These are phyloP conservation scores for Cepphus grylle DNA, from an alignment of 2,113 vertebrate species.

Conservation along the genomic window DNA sequence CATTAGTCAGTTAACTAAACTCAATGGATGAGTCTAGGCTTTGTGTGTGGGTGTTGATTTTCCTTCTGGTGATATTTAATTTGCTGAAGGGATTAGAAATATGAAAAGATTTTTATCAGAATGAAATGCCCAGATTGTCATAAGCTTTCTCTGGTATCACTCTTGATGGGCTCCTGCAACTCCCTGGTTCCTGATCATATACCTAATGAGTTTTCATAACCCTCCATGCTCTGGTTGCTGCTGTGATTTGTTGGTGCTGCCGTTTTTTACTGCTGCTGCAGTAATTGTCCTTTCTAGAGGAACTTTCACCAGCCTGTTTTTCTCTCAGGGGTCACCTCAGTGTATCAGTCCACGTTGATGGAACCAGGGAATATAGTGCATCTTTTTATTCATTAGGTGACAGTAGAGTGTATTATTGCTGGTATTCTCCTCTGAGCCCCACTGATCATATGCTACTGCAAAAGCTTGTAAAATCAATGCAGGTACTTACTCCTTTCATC, in stretches of 20 bases:
- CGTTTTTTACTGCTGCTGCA: neutral
- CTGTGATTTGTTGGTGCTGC: neutral
- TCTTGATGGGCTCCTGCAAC: neutral
- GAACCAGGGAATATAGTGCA: neutral
- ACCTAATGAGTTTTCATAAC: neutral
- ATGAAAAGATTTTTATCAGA: neutral
- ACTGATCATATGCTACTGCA: neutral
- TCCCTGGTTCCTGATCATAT: neutral
- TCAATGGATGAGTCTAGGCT: neutral
- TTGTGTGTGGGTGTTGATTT: neutral
- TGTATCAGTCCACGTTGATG: neutral
- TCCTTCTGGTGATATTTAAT: neutral
- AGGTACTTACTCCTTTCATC: neutral
- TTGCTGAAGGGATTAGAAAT: slow-evolving; percentile 22
- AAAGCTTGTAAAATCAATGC: neutral
- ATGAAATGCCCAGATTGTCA: neutral
- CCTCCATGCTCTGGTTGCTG: neutral
- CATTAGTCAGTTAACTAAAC: neutral
- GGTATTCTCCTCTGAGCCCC: neutral
- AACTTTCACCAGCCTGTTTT: neutral
- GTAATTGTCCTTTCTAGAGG: neutral
- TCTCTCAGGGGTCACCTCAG: neutral
- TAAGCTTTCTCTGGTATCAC: neutral
- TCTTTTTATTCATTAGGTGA: neutral
- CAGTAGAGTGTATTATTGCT: neutral